A percentile compares a stretch with the other conserved stretches of the same genome.
phyloP scores from a whole-genome alignment of 2,888 invertebrate species.

The Phalera bucephala region DNA sequence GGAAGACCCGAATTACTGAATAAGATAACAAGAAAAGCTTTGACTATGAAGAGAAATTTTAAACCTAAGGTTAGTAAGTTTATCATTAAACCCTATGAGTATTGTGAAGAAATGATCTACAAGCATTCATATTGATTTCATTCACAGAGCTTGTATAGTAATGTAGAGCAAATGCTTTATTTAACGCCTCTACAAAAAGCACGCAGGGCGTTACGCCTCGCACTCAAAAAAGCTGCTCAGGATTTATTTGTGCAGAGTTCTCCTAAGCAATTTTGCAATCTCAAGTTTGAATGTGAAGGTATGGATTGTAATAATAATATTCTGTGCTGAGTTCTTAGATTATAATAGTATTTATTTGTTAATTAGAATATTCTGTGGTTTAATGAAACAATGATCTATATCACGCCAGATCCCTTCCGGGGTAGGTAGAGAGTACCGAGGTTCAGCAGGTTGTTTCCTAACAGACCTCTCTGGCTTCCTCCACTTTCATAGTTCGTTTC shows the following conservation, averaged over 20 bases:
- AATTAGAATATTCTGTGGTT: too few species aligned
- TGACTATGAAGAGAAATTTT: constrained; percentile 62
- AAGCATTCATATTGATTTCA: constrained; percentile 1
- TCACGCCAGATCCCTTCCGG: too few species aligned
- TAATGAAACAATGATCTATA: too few species aligned
- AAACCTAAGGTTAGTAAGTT: constrained; percentile 56
- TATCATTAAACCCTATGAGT: too few species aligned
- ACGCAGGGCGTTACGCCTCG: constrained; percentile 64
- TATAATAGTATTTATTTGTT: too few species aligned
- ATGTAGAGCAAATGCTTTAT: constrained; percentile 49
- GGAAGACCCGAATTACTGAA: constrained; percentile 79
- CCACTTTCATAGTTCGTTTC: too few species aligned
- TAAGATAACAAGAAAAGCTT: constrained; percentile 80
- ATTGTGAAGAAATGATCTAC: too few species aligned
- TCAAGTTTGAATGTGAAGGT: constrained; percentile 54
- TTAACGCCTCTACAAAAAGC: constrained; percentile 75
- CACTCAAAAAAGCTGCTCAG: constrained; percentile 67
- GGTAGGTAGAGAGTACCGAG: too few species aligned
- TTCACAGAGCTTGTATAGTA: constrained; percentile 45
- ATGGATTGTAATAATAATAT: too few species aligned
- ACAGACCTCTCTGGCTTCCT: too few species aligned
- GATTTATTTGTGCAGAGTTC: constrained; percentile 58
- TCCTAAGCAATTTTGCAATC: constrained; percentile 45
- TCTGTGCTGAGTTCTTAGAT: too few species aligned
- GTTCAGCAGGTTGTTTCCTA: too few species aligned